These are phyloP conservation scores for Tetragonisca angustula DNA, from an alignment of 2,888 invertebrate species.

Conservation along the genomic window DNA sequence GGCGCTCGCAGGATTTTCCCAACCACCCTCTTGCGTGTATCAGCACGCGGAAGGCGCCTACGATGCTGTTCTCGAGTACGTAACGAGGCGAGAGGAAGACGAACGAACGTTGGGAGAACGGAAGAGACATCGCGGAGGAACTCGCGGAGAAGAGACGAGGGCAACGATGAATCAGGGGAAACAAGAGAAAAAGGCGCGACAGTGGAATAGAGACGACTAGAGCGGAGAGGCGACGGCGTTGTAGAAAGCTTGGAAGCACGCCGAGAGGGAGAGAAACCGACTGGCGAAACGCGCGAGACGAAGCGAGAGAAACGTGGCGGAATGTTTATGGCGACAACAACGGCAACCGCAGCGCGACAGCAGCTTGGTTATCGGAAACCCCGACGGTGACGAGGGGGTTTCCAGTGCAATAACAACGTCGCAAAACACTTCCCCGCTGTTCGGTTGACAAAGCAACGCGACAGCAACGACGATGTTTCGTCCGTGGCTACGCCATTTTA, in stretches of 20 bases:
- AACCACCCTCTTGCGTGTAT: constrained; percentile 29
- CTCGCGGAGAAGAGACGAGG: constrained; percentile 6
- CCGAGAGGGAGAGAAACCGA: background rate
- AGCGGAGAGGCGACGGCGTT: background rate
- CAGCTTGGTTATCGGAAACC: constrained; percentile 65
- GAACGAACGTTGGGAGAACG: constrained; percentile 27
- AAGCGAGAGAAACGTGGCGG: constrained; percentile 20
- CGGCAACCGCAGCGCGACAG: constrained; percentile 55
- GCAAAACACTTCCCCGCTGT: constrained; percentile 8
- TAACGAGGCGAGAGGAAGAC: constrained; percentile 61
- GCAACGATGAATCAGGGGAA: constrained; percentile 16
- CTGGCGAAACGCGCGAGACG: constrained; percentile 6
- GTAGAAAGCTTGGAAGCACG: constrained; percentile 6
- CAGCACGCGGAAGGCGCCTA: constrained; percentile 52
- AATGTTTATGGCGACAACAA: constrained; percentile 58
- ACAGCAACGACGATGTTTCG: background rate
- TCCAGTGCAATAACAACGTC: constrained; percentile 34
- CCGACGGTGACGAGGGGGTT: constrained; percentile 51
- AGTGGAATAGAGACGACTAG: background rate
- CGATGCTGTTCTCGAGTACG: constrained; percentile 38
- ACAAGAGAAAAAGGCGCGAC: constrained; percentile 13
- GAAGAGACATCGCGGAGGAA: constrained; percentile 15
- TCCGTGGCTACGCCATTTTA: background rate
- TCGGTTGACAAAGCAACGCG: constrained; percentile 16
- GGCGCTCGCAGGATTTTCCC: constrained; percentile 16